These are phyloP conservation scores for Rousettus leschenaultii DNA, from an alignment of 2,113 vertebrate genomes.

Conservation along the genomic window DNA sequence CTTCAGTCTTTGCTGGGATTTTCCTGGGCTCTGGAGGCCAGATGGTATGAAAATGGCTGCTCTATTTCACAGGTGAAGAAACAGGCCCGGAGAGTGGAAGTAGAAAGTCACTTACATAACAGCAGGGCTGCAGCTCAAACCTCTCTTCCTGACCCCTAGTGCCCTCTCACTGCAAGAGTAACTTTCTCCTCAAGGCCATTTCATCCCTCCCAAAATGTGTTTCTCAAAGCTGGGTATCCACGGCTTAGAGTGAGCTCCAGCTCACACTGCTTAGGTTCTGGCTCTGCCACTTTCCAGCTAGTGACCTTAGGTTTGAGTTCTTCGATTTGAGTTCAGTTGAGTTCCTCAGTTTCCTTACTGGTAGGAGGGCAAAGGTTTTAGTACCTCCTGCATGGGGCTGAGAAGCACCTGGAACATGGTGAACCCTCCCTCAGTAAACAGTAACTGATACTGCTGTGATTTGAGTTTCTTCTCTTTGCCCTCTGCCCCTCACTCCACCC, in stretches of 20 bases:
- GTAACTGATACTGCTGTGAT: neutral
- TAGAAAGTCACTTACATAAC: neutral
- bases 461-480: neutral
- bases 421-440: neutral
- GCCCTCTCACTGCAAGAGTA: neutral
- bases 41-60: neutral
- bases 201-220: neutral
- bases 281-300: neutral
- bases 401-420: neutral
- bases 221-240: neutral
- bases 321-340: neutral
- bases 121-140: neutral
- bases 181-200: neutral
- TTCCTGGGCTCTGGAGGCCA: neutral
- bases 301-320: neutral
- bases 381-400: accelerated
- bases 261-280: neutral
- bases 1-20: neutral
- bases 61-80: neutral
- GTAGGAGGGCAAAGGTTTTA: neutral
- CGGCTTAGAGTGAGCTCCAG: neutral
- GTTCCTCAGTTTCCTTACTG: neutral
- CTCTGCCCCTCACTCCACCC: no score
- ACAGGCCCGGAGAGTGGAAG: neutral
- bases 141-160: neutral